Conservation (phyloP, 2,888 invertebrate species). For the Thumatha senex region DNA sequence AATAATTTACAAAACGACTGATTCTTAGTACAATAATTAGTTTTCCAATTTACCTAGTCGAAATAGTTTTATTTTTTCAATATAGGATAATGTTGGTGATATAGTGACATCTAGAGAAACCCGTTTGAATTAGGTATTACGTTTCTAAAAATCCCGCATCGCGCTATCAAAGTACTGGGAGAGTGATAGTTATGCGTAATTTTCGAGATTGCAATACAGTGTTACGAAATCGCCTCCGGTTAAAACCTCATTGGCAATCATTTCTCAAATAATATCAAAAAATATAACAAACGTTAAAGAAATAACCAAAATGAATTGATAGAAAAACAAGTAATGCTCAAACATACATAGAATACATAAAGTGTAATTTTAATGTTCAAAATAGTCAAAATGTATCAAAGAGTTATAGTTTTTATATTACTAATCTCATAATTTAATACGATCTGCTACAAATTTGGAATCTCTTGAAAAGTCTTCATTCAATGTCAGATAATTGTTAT, state of each 20-base stretch:
- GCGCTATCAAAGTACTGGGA: too few species aligned
- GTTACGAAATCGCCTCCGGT: slow-evolving; percentile 36
- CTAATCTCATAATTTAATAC: slow-evolving; percentile 3
- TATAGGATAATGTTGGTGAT: background rate
- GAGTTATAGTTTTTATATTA: background rate
- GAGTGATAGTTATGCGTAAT: background rate
- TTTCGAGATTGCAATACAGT: background rate
- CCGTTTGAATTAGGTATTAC: too few species aligned
- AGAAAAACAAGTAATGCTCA: too few species aligned
- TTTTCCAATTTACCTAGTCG: slow-evolving; percentile 5
- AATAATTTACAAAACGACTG: background rate
- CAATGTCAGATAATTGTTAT: slow-evolving; percentile 1
- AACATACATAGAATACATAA: too few species aligned
- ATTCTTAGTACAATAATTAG: slow-evolving; percentile 10
- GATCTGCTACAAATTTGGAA: slow-evolving; percentile 39
- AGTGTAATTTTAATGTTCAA: too few species aligned
- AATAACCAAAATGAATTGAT: too few species aligned
- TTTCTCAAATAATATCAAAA: background rate
- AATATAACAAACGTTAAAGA: too few species aligned
- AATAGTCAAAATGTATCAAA: slow-evolving; percentile 4
- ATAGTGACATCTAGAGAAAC: background rate
- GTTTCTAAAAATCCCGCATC: too few species aligned
- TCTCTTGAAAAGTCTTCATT: slow-evolving; percentile 31
- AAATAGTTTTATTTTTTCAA: background rate
- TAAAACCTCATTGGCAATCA: slow-evolving; percentile 13